A percentile compares a stretch with the other conserved stretches of the same genome.
Conservation (phyloP, 2,113 vertebrate genomes). For the Penelope pileata region DNA sequence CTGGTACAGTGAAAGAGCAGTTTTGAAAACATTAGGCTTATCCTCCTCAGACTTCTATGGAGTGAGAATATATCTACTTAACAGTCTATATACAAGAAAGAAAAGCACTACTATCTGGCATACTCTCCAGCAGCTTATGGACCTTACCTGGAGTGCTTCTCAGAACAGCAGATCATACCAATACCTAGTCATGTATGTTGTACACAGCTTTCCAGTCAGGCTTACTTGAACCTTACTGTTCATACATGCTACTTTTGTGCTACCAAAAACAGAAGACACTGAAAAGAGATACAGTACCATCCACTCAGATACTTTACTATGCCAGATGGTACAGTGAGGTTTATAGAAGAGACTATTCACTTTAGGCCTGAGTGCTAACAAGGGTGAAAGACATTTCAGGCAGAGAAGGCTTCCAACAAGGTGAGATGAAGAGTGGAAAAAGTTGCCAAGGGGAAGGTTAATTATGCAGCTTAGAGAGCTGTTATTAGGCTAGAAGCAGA, state of each 20-base stretch:
- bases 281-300: neutral
- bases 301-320: neutral
- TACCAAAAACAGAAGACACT: neutral
- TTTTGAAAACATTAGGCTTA: neutral
- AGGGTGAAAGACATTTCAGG: neutral
- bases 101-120: neutral
- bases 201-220: too few species aligned
- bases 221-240: neutral
- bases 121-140: neutral
- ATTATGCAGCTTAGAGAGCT: neutral
- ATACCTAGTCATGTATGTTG: rapidly evolving
- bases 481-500: neutral
- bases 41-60: neutral
- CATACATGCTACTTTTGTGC: neutral
- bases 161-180: neutral
- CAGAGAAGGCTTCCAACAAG: neutral
- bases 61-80: neutral
- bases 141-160: neutral
- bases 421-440: neutral
- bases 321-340: neutral
- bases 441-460: neutral
- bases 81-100: neutral
- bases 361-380: neutral
- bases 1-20: neutral
- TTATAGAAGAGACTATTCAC: neutral